A percentile compares a stretch with the other conserved stretches of the same genome.
These are phyloP conservation scores for Caloenas nicobarica DNA, from an alignment of 2,113 vertebrate genomes.

Conservation along the genomic window DNA sequence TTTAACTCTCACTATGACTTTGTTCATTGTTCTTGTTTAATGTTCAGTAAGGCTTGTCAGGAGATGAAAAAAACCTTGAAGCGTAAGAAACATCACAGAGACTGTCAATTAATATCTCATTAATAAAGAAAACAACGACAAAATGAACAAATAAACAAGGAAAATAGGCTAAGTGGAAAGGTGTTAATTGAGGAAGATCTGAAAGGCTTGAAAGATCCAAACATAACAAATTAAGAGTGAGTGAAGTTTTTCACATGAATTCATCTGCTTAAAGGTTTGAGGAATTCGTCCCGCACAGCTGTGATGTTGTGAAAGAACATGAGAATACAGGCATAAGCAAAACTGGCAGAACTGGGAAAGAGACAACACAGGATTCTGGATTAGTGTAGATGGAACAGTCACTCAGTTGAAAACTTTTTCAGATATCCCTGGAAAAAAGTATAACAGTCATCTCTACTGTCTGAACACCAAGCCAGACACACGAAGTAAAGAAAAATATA, in stretches of 20 bases:
- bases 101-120: slow-evolving; percentile 59
- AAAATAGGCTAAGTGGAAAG: slow-evolving; percentile 46
- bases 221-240: slow-evolving; percentile 13
- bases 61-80: slow-evolving; percentile 33
- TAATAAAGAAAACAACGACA: slow-evolving; percentile 53
- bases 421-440: neutral
- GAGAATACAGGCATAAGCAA: neutral
- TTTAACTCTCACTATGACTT: slow-evolving; percentile 25
- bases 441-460: neutral
- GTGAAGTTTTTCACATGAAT: neutral
- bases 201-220: slow-evolving; percentile 30
- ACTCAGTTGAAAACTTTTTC: neutral
- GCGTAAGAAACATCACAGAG: slow-evolving; percentile 27
- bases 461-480: neutral
- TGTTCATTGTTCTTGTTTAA: slow-evolving; percentile 43
- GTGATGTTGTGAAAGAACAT: neutral
- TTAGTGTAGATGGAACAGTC: neutral
- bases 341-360: neutral
- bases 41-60: neutral
- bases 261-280: neutral
- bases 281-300: neutral
- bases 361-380: neutral
- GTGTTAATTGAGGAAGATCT: slow-evolving; percentile 66
- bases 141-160: slow-evolving; percentile 53
- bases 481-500: neutral